Percentiles rank a stretch among this genome's conserved stretches.
These are phyloP conservation scores for Dolichopus griseipennis DNA, from an alignment of 2,888 invertebrate species.

Conservation along the genomic window DNA sequence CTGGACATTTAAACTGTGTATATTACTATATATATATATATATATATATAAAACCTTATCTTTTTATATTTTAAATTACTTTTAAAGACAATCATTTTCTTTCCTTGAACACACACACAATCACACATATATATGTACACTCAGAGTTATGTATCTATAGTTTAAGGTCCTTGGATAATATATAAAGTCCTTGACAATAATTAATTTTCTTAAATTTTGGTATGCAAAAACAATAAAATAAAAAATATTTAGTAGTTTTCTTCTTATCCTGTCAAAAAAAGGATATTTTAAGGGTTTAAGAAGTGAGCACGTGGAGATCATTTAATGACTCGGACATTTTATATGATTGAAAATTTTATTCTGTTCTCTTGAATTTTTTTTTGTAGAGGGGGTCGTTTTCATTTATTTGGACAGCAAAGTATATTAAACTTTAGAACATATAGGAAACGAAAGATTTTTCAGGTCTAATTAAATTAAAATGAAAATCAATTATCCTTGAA, in stretches of 20 bases:
- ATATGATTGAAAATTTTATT: neutral
- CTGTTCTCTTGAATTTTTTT: neutral
- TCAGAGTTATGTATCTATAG: no score
- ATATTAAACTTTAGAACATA: neutral
- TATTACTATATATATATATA: no score
- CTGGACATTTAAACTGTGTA: neutral
- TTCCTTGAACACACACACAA: no score
- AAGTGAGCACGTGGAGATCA: neutral
- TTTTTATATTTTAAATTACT: no score
- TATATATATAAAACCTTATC: neutral
- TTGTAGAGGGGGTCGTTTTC: neutral
- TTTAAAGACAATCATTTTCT: no score
- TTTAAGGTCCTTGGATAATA: no score
- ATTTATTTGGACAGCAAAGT: neutral
- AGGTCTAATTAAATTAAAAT: slow-evolving; percentile 1
- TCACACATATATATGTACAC: no score
- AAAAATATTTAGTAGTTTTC: neutral
- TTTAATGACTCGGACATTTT: slow-evolving; percentile 4
- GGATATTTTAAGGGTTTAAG: neutral
- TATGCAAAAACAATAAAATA: neutral
- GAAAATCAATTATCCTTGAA: slow-evolving; percentile 3
- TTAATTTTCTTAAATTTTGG: neutral
- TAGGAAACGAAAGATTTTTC: neutral
- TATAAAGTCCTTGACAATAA: neutral
- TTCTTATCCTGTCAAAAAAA: neutral